These are phyloP conservation scores for Tetranychus urticae DNA, from an alignment of 1,140 invertebrate genomes.

Conservation along the genomic window DNA sequence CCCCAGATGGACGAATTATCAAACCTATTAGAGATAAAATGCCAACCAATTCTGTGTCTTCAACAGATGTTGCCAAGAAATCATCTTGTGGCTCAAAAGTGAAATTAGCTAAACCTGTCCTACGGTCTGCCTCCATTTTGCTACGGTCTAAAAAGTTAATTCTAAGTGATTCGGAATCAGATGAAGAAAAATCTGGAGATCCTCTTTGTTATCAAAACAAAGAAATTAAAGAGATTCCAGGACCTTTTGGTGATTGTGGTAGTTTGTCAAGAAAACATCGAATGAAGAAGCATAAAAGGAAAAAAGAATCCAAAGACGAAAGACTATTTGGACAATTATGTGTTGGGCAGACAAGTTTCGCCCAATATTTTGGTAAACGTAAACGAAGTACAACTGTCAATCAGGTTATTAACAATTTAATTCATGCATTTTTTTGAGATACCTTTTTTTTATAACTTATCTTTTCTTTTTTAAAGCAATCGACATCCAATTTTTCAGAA, in stretches of 20 bases:
- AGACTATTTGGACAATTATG: neutral
- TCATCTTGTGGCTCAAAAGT: neutral
- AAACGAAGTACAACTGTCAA: neutral
- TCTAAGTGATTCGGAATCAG: conserved; percentile 1
- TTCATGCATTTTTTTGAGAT: neutral
- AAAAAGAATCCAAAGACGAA: neutral
- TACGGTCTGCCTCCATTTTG: conserved; percentile 1
- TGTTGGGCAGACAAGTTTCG: neutral
- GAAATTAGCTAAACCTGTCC: neutral
- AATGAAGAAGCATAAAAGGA: neutral
- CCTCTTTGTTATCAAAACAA: neutral
- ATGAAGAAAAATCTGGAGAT: neutral
- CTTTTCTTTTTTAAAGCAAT: neutral
- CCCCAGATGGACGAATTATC: neutral
- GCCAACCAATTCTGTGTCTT: neutral
- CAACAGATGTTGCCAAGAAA: neutral
- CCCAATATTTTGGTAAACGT: conserved; percentile 1
- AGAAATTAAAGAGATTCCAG: neutral
- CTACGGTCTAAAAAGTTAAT: neutral
- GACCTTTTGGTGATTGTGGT: neutral
- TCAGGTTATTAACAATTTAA: neutral
- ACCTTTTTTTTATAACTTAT: neutral
- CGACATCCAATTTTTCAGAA: neutral
- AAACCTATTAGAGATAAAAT: neutral
- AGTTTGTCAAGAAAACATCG: neutral